A percentile compares a stretch with the other conserved stretches of the same genome.
phyloP scores from a whole-genome alignment of 2,888 invertebrate genomes.

The Amiota communis region DNA sequence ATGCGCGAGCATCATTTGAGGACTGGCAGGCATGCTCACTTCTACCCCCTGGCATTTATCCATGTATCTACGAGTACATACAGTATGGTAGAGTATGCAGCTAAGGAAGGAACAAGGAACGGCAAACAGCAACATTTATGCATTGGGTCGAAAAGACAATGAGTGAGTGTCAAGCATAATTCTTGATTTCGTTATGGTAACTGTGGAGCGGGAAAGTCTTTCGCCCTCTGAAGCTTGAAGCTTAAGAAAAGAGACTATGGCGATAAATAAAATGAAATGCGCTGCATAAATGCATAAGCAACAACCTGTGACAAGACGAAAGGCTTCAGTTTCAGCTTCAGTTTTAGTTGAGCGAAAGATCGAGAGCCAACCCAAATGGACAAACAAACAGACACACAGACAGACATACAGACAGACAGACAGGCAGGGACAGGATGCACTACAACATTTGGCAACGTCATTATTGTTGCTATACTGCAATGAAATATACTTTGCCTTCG shows the following conservation, averaged over 20 bases:
- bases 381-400: too few relatives aligned
- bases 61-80: too few relatives aligned
- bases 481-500: neutral
- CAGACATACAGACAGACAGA: too few relatives aligned
- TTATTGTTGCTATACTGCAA: conserved; percentile 47
- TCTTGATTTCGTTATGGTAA: conserved; percentile 22
- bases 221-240: neutral
- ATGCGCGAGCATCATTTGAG: conserved; percentile 23
- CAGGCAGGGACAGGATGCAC: neutral
- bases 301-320: conserved; percentile 37
- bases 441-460: conserved; percentile 59
- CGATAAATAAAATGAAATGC: conserved; percentile 28
- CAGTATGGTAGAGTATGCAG: neutral
- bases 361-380: neutral
- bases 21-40: neutral
- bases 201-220: neutral
- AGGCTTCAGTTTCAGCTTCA: conserved; percentile 3
- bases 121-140: conserved; percentile 12
- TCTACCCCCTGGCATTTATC: too few relatives aligned
- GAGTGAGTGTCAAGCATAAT: conserved; percentile 19
- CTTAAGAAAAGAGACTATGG: neutral
- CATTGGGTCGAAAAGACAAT: neutral
- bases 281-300: conserved; percentile 60
- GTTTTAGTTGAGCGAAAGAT: neutral
- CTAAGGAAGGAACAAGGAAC: neutral